Evolutionary conservation across 1,140 invertebrate species (phyloP).

Genomic region (Nymphalis io): DNA sequence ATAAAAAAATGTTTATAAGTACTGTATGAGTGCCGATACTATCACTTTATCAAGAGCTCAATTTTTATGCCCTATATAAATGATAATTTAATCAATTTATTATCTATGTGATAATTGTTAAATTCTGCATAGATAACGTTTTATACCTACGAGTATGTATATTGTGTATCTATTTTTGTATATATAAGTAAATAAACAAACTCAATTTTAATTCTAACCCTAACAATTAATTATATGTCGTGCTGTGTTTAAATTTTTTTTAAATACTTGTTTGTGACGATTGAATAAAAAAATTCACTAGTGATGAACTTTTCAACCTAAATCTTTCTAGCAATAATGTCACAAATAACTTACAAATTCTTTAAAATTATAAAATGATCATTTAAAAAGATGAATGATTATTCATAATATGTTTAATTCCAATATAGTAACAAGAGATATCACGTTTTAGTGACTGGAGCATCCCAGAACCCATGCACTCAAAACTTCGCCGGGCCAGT

Average conservation of each 20-base stretch:
- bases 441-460: slow-evolving; percentile 33
- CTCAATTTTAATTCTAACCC: too few species aligned
- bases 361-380: not conserved
- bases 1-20: too few species aligned
- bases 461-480: slow-evolving; percentile 39
- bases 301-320: too few species aligned
- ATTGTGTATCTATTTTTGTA: too few species aligned
- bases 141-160: not conserved
- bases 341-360: not conserved
- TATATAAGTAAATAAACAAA: too few species aligned
- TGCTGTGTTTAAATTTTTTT: too few species aligned
- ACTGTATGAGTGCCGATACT: not conserved
- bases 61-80: not conserved
- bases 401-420: not conserved
- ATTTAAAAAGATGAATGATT: not conserved
- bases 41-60: not conserved
- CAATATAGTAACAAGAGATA: too few species aligned
- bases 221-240: too few species aligned
- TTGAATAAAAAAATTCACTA: too few species aligned
- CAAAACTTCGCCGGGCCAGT: slow-evolving; percentile 35
- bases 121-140: not conserved
- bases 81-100: not conserved
- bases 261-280: too few species aligned
- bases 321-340: not conserved
- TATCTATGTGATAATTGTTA: not conserved